Evolutionary conservation across 2,797 vertebrate genomes (phyloP).

Genomic region (Orestias chungarensis): DNA sequence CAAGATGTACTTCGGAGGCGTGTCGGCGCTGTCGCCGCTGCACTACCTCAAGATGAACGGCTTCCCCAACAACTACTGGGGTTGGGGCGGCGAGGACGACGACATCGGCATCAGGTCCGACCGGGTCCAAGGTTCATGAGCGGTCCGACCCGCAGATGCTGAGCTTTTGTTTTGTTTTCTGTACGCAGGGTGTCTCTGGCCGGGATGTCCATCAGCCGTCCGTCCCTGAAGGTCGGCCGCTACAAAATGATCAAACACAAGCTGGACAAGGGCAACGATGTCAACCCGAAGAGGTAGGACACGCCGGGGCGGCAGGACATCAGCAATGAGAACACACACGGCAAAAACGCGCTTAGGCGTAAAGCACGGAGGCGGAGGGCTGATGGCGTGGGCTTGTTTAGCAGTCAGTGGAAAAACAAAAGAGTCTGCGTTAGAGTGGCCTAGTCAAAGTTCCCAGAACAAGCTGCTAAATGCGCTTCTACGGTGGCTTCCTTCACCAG

Average conservation of each 20-base stretch:
- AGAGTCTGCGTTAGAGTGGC: no score
- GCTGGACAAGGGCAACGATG: conserved; percentile 81
- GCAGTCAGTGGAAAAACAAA: no score
- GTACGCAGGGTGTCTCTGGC: conserved; percentile 81
- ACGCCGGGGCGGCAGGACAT: no score
- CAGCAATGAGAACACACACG: neutral
- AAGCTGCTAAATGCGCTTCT: no score
- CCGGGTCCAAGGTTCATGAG: neutral
- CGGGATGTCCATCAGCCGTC: conserved; percentile 84
- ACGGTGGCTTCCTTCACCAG: no score
- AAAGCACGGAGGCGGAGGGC: no score
- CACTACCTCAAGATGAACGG: conserved; percentile 88
- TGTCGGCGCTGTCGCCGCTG: conserved; percentile 81
- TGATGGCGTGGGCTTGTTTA: no score
- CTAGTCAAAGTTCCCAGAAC: neutral
- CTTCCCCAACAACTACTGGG: conserved; percentile 87
- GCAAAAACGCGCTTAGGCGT: no score
- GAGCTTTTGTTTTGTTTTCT: no score
- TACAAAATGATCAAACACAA: conserved; percentile 90
- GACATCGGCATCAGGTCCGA: conserved; percentile 83
- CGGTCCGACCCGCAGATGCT: neutral
- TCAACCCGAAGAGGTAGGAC: conserved; percentile 82
- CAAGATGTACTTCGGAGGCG: conserved; percentile 84
- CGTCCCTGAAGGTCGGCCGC: conserved; percentile 77
- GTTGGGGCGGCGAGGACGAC: conserved; percentile 85